Evolutionary conservation across 2,797 vertebrate species (phyloP).

Genomic region (Hydrocynus forskahlii): DNA sequence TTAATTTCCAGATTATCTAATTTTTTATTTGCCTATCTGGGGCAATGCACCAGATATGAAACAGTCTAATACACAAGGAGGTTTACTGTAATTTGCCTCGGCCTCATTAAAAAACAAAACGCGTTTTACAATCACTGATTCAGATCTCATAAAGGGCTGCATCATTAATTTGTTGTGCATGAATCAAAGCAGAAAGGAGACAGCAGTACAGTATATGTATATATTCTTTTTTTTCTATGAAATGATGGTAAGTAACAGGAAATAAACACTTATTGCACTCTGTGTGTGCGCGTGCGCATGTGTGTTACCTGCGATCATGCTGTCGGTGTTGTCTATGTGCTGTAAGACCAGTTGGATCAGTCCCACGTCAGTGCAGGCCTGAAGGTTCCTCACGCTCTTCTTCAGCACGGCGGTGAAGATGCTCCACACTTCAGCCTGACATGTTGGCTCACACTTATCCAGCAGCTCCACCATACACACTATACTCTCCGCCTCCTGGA

Average conservation of each 20-base stretch:
- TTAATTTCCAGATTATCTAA: neutral
- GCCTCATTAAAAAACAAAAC: too few species aligned
- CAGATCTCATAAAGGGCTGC: too few species aligned
- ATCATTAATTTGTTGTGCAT: too few species aligned
- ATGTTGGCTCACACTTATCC: conserved; percentile 91
- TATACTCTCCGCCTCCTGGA: conserved; percentile 94
- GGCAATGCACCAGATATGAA: neutral
- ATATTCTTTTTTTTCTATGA: too few species aligned
- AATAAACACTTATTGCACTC: too few species aligned
- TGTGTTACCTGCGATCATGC: conserved; percentile 92
- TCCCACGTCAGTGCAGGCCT: conserved; percentile 89
- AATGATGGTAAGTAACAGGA: too few species aligned
- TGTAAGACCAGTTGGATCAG: conserved; percentile 90
- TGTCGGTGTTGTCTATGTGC: conserved; percentile 86
- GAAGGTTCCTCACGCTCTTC: conserved; percentile 95
- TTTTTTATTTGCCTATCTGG: neutral
- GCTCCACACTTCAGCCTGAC: conserved; percentile 98
- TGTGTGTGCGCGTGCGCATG: too few species aligned
- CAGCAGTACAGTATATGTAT: too few species aligned
- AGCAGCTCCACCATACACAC: conserved; percentile 94
- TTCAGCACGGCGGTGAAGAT: conserved; percentile 97
- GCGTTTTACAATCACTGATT: too few species aligned
- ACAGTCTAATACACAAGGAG: too few species aligned
- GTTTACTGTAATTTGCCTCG: too few species aligned
- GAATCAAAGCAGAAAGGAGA: too few species aligned